Evolutionary conservation across 2,888 invertebrate species (phyloP).

Genomic region (Acleris holmiana): DNA sequence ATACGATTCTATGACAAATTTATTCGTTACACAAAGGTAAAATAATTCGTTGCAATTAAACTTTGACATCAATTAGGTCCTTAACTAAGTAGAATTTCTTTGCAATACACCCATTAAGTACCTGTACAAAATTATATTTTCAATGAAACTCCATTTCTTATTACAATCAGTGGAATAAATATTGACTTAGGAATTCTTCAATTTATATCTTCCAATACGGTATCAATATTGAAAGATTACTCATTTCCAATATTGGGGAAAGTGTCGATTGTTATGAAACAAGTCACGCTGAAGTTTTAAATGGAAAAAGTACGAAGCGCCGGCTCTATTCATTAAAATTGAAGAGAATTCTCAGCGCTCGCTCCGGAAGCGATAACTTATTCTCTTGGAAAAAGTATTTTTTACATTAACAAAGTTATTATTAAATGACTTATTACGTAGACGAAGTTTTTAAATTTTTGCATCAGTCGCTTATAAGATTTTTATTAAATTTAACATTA

Average conservation of each 20-base stretch:
- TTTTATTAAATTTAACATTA: too few relatives aligned
- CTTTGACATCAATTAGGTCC: too few relatives aligned
- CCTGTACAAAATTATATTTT: too few relatives aligned
- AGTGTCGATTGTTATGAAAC: slow-evolving; percentile 62
- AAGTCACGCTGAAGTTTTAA: slow-evolving; percentile 73
- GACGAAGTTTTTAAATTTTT: slow-evolving; percentile 18
- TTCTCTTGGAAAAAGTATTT: slow-evolving; percentile 36
- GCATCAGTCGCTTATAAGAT: too few relatives aligned
- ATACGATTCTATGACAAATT: too few relatives aligned
- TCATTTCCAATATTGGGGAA: slow-evolving; percentile 50
- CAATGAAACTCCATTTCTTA: background rate
- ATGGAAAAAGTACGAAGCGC: slow-evolving; percentile 71
- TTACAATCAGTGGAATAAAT: background rate
- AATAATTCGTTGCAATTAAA: too few relatives aligned
- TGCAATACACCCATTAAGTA: too few relatives aligned
- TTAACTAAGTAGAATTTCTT: too few relatives aligned
- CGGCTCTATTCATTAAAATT: slow-evolving; percentile 79
- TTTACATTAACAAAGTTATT: slow-evolving; percentile 36
- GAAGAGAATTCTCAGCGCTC: slow-evolving; percentile 49
- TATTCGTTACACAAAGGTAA: too few relatives aligned
- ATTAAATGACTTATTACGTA: slow-evolving; percentile 32
- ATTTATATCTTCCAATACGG: slow-evolving; percentile 26
- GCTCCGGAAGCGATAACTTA: slow-evolving; percentile 37
- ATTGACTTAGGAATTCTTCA: slow-evolving; percentile 14
- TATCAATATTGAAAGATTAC: slow-evolving; percentile 37